Evolutionary conservation across 2,113 vertebrate genomes (phyloP).

Genomic region (Rafetus swinhoei): DNA sequence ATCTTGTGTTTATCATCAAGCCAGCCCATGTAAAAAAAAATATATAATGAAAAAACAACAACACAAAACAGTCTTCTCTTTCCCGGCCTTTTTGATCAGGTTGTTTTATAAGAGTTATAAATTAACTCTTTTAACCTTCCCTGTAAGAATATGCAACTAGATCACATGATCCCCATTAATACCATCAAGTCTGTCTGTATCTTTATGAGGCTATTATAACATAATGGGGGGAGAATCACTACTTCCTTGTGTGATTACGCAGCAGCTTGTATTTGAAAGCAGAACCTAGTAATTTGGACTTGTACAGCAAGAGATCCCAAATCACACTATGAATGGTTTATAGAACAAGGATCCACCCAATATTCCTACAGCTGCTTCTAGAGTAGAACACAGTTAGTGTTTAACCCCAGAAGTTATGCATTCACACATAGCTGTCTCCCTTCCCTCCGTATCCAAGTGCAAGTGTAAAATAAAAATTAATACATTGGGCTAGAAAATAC

Average conservation of each 20-base stretch:
- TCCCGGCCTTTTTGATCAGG: background rate
- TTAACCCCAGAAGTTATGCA: background rate
- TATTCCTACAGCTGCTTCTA: background rate
- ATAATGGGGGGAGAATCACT: background rate
- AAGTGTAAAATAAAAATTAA: background rate
- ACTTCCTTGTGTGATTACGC: background rate
- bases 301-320: background rate
- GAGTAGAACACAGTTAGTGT: background rate
- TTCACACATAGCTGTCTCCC: background rate
- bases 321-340: background rate
- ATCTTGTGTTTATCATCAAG: background rate
- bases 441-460: background rate
- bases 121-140: background rate
- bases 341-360: background rate
- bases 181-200: background rate
- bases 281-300: background rate
- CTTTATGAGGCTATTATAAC: background rate
- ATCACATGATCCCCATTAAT: background rate
- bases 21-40: conserved; percentile 34
- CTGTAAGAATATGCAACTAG: background rate
- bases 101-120: background rate
- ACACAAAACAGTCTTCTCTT: background rate
- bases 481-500: background rate
- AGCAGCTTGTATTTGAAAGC: background rate
- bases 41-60: background rate